These are phyloP conservation scores for Petrophora chlorosata DNA, from an alignment of 2,888 invertebrate genomes.

Conservation along the genomic window DNA sequence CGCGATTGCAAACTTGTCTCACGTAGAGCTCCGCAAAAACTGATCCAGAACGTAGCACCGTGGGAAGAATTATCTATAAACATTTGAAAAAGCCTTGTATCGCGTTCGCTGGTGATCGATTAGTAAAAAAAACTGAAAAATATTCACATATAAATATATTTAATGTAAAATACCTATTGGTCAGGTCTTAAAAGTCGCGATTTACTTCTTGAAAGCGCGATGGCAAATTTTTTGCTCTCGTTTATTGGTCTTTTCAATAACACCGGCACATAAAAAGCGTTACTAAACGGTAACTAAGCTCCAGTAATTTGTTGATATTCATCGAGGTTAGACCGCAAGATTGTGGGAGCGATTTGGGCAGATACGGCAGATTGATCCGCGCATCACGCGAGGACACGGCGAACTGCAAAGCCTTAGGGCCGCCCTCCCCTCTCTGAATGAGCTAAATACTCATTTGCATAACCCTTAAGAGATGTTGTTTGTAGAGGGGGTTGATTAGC, in stretches of 20 bases:
- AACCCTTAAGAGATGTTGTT: slow-evolving; percentile 41
- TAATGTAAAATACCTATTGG: too few species aligned
- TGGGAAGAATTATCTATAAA: slow-evolving; percentile 47
- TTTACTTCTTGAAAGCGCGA: neutral
- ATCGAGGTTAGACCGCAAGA: slow-evolving; percentile 49
- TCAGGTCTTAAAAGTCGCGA: too few species aligned
- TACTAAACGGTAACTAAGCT: slow-evolving; percentile 50
- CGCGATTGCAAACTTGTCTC: slow-evolving; percentile 51
- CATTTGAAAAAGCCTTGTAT: slow-evolving; percentile 15
- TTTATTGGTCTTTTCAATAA: slow-evolving; percentile 36
- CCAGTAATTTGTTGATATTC: slow-evolving; percentile 47
- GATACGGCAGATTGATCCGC: slow-evolving; percentile 37
- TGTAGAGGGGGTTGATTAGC: slow-evolving; percentile 25
- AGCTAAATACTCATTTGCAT: slow-evolving; percentile 46
- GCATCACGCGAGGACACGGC: slow-evolving; percentile 41
- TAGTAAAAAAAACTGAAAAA: too few species aligned
- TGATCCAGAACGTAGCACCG: slow-evolving; percentile 47
- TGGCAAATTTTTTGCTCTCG: slow-evolving; percentile 33
- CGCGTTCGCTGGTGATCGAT: slow-evolving; percentile 23
- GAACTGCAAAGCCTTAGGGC: slow-evolving; percentile 45
- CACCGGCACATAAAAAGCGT: slow-evolving; percentile 40
- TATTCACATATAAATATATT: too few species aligned
- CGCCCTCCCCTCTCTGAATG: slow-evolving; percentile 36
- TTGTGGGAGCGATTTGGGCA: slow-evolving; percentile 54
- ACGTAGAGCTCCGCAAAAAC: slow-evolving; percentile 45